These are phyloP conservation scores for Laticauda laticaudata DNA, from an alignment of 2,113 vertebrate species.

Conservation along the genomic window DNA sequence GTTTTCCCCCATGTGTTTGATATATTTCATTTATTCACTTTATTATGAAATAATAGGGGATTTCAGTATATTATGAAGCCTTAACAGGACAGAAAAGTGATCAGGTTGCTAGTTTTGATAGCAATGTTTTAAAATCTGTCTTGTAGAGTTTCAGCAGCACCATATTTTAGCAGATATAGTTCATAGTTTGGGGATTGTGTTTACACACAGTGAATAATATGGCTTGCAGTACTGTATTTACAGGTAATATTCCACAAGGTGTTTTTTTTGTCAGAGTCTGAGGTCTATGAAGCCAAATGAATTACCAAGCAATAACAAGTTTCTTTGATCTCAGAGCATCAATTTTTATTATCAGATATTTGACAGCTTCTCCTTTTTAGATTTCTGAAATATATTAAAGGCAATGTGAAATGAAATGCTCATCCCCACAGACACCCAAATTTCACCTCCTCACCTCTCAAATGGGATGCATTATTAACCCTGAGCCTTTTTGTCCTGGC, in stretches of 20 bases:
- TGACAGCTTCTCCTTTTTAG: neutral
- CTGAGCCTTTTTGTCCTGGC: neutral
- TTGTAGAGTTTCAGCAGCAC: neutral
- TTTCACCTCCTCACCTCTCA: neutral
- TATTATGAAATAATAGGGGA: conserved; percentile 2
- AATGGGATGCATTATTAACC: neutral
- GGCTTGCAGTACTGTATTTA: neutral
- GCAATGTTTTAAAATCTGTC: neutral
- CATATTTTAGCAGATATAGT: neutral
- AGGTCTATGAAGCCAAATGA: neutral
- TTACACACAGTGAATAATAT: neutral
- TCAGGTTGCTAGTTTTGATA: neutral
- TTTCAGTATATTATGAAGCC: neutral
- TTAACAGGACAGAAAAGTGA: neutral
- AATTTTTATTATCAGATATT: neutral
- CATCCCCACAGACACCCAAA: no score
- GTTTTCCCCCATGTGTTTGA: conserved; percentile 1
- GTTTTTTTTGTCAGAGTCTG: neutral
- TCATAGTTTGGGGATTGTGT: neutral
- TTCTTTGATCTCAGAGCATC: neutral
- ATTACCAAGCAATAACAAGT: neutral
- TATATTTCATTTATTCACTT: neutral
- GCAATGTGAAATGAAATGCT: neutral
- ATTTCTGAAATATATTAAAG: neutral
- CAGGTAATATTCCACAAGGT: neutral